These are phyloP conservation scores for Ernsta delagoae DNA, from an alignment of 2,888 invertebrate species.

Conservation along the genomic window DNA sequence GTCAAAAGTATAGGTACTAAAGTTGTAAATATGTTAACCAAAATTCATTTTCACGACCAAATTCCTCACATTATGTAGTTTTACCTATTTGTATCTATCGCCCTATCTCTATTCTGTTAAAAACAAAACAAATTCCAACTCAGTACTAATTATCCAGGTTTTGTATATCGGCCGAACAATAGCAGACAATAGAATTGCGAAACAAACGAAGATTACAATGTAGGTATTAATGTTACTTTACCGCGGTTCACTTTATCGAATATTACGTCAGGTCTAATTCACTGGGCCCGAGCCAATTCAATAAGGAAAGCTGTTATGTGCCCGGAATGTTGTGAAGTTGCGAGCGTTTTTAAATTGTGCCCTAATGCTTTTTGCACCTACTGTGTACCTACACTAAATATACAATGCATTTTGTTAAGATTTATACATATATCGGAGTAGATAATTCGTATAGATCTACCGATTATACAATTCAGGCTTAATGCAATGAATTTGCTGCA, in stretches of 20 bases:
- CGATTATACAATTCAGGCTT: too few relatives aligned
- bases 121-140: neutral
- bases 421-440: too few relatives aligned
- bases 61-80: too few relatives aligned
- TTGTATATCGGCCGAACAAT: neutral
- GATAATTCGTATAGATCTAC: too few relatives aligned
- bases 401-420: too few relatives aligned
- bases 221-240: neutral
- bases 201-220: neutral
- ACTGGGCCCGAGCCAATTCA: constrained; percentile 2
- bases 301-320: constrained; percentile 8
- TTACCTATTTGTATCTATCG: too few relatives aligned
- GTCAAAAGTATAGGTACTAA: too few relatives aligned
- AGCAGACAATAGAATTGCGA: neutral
- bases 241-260: neutral
- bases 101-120: neutral
- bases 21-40: too few relatives aligned
- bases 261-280: neutral
- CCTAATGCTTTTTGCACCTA: too few relatives aligned
- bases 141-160: neutral
- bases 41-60: too few relatives aligned
- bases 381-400: too few relatives aligned
- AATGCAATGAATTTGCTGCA: too few relatives aligned
- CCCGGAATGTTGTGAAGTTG: neutral
- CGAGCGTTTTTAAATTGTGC: neutral